A percentile compares a stretch with the other conserved stretches of the same genome.
Conservation (phyloP, 2,113 vertebrate genomes). For the Oreotrochilus melanogaster region DNA sequence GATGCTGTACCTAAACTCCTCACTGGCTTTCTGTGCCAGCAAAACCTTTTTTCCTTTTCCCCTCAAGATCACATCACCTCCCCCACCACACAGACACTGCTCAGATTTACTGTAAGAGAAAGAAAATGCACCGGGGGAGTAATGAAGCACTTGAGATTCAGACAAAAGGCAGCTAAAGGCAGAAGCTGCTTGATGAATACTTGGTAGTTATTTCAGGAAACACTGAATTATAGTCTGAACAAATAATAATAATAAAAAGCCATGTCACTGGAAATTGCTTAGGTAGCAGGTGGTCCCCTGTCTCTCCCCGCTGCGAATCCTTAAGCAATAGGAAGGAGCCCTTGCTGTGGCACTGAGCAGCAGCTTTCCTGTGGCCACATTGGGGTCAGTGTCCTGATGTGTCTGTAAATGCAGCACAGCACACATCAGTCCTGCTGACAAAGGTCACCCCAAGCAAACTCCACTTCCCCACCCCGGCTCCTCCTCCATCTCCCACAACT, state of each 20-base stretch:
- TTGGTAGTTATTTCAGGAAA: slow-evolving; percentile 69
- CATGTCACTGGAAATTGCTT: slow-evolving; percentile 41
- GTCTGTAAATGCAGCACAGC: background rate
- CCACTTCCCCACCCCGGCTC: background rate
- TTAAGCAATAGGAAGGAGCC: background rate
- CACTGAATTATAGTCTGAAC: slow-evolving; percentile 61
- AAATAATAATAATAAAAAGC: slow-evolving; percentile 60
- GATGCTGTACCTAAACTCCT: background rate
- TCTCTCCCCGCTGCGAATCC: background rate
- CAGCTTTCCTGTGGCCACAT: background rate
- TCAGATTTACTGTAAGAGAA: slow-evolving; percentile 39
- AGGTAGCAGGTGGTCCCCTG: background rate
- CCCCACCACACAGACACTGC: background rate
- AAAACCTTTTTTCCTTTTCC: background rate
- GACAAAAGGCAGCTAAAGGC: slow-evolving; percentile 64
- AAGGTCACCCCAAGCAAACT: background rate
- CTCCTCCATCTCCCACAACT: background rate
- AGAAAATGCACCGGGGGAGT: slow-evolving; percentile 8
- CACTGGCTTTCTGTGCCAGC: background rate
- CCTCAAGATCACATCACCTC: background rate
- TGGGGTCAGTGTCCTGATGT: background rate
- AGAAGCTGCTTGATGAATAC: slow-evolving; percentile 46
- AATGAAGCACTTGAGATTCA: slow-evolving; percentile 52
- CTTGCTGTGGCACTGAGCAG: background rate
- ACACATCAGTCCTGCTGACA: background rate